phyloP scores from a whole-genome alignment of 2,888 invertebrate genomes.

The Leucoma salicis region DNA sequence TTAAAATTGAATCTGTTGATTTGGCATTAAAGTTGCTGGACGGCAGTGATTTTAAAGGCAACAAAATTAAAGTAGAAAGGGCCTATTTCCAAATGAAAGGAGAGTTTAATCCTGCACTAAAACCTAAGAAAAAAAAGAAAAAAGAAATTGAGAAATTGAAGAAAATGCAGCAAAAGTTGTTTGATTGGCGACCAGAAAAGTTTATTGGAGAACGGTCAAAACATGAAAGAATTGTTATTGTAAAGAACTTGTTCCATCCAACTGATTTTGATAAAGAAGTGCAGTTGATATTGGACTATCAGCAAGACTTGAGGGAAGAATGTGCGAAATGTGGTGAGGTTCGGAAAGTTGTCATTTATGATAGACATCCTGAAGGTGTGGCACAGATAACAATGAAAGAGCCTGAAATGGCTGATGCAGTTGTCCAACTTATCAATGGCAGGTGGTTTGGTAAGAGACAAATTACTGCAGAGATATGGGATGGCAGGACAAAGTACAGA shows the following conservation, averaged over 20 bases:
- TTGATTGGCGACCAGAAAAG: constrained; percentile 98
- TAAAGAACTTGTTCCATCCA: constrained; percentile 96
- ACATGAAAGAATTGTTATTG: constrained; percentile 94
- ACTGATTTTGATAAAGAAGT: constrained; percentile 95
- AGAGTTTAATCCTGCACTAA: constrained; percentile 94
- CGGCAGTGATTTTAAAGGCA: constrained; percentile 90
- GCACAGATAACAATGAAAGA: constrained; percentile 95
- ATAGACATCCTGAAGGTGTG: constrained; percentile 96
- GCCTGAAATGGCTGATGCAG: constrained; percentile 95
- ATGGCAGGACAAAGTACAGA: constrained; percentile 96
- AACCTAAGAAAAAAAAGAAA: constrained; percentile 94
- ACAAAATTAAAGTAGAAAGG: constrained; percentile 92
- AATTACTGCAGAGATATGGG: constrained; percentile 95
- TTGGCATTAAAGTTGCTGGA: constrained; percentile 96
- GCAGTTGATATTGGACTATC: constrained; percentile 93
- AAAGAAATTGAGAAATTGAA: constrained; percentile 95
- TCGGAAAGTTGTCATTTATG: constrained; percentile 94
- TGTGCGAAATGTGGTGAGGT: constrained; percentile 96
- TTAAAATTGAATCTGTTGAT: constrained; percentile 97
- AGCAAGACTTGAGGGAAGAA: constrained; percentile 94
- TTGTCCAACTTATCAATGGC: constrained; percentile 92
- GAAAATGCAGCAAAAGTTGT: constrained; percentile 96
- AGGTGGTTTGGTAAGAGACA: constrained; percentile 94
- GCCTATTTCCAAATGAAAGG: constrained; percentile 98
- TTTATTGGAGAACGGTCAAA: constrained; percentile 92